Evolutionary conservation across 2,888 invertebrate species (phyloP).

Genomic region (Patella depressa): DNA sequence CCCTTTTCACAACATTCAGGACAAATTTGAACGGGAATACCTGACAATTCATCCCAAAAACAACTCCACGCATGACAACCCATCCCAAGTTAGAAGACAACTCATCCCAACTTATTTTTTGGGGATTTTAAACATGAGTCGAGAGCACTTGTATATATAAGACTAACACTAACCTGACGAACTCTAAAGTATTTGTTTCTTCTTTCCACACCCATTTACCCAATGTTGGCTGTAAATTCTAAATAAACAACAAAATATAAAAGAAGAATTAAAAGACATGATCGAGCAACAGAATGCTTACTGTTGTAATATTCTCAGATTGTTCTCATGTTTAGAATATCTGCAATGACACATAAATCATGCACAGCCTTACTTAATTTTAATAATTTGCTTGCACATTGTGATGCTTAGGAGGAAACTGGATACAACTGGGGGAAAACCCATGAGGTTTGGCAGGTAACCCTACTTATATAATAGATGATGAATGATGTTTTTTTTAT

Average conservation of each 20-base stretch:
- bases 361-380: too few species aligned
- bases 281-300: not conserved
- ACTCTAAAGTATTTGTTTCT: constrained; percentile 44
- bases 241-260: not conserved
- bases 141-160: too few species aligned
- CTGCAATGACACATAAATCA: too few species aligned
- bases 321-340: too few species aligned
- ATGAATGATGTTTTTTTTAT: too few species aligned
- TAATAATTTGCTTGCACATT: too few species aligned
- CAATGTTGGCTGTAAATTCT: constrained; percentile 15
- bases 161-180: constrained; percentile 46
- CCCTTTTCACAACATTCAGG: not conserved
- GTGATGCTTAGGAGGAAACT: too few species aligned
- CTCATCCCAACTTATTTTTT: constrained; percentile 10
- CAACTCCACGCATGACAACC: not conserved
- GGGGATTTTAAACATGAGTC: not conserved
- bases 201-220: constrained; percentile 54
- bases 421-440: too few species aligned
- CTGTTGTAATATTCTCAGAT: not conserved
- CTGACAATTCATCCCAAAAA: constrained; percentile 8
- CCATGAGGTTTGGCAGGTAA: too few species aligned
- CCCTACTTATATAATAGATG: too few species aligned
- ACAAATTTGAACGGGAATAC: not conserved
- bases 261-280: not conserved
- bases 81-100: not conserved